Conservation (phyloP, 2,888 invertebrate species). For the Sycophila texana region DNA sequence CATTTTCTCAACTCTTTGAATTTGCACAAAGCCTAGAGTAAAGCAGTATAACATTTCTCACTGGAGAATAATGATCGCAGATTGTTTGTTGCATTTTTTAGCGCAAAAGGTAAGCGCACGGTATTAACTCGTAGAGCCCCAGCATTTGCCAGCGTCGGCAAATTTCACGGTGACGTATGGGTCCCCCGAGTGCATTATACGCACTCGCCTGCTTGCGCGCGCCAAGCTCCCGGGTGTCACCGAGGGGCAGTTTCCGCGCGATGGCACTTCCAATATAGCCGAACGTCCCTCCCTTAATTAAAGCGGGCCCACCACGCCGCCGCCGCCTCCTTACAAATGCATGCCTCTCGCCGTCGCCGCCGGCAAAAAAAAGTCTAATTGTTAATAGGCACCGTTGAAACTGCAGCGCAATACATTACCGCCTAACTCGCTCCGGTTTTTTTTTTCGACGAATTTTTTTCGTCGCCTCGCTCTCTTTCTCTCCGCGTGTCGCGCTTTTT, state of each 20-base stretch:
- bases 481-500: conserved; percentile 5
- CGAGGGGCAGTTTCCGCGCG: conserved; percentile 53
- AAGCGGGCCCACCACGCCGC: conserved; percentile 40
- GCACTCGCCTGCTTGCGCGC: not conserved
- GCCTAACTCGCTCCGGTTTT: conserved; percentile 34
- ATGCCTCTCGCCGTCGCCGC: conserved; percentile 49
- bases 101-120: not conserved
- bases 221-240: conserved; percentile 18
- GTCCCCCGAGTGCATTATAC: conserved; percentile 49
- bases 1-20: too few species aligned
- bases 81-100: too few species aligned
- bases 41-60: too few species aligned
- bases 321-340: conserved; percentile 62
- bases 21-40: too few species aligned
- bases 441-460: conserved; percentile 29
- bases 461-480: conserved; percentile 15
- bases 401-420: conserved; percentile 33
- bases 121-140: not conserved
- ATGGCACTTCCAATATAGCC: conserved; percentile 50
- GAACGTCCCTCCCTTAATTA: conserved; percentile 56
- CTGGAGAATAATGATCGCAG: too few species aligned
- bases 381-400: conserved; percentile 57
- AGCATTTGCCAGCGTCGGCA: conserved; percentile 17
- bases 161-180: conserved; percentile 43
- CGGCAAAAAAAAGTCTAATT: conserved; percentile 61